Base-by-base conservation (phyloP, 1,140 invertebrate genomes). In the Aphaenogaster floridana region DNA sequence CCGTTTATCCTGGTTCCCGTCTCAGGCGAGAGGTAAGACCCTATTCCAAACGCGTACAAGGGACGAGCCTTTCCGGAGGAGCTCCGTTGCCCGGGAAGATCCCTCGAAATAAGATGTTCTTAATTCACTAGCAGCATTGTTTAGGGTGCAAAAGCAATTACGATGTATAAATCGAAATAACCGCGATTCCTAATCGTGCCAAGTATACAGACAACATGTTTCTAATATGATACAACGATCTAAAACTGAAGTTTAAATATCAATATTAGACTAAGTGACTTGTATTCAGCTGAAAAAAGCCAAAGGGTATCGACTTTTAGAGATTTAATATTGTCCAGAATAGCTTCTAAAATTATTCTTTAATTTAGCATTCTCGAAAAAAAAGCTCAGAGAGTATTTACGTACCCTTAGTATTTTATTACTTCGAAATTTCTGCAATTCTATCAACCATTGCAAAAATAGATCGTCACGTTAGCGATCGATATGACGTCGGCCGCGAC, bases 1-100 rank as follows among this genome's bases (percentile, higher is more conserved):
- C 92, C 89, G 90, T 87, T 90, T 91, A 91, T 91, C 90, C 88
- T 91, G 78, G 71, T 76, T 87, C 57, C 78, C 72, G 84, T 87
- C 78, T 86, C 76, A 64, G 77, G 74, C 59, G 86, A 91, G 88
- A 88, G 86, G 71, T 91, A 61, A 69, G 86, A 88, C 81, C 91
- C 52, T 84, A 72, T 61, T 86, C 78, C 80, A 84, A 89, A 80
- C 84, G 72, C 69, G 86, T 89, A 79, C 89, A 91, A 91, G 76
- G 78, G 77, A 63, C 89, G 88, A 81, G 34, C 78, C 48, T 48
- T 69, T 69, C 21, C 66, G 39, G 28, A 59, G 68, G 48, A 83
- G 68, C 79, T 45, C 39, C 52, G 68, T 72, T 72, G 52, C 52
- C 79, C 68, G 42, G 68, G 39, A 72, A 72, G 17, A 72, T 72